phyloP scores from a whole-genome alignment of 2,888 invertebrate genomes.

The Exephanes ischioxanthus region DNA sequence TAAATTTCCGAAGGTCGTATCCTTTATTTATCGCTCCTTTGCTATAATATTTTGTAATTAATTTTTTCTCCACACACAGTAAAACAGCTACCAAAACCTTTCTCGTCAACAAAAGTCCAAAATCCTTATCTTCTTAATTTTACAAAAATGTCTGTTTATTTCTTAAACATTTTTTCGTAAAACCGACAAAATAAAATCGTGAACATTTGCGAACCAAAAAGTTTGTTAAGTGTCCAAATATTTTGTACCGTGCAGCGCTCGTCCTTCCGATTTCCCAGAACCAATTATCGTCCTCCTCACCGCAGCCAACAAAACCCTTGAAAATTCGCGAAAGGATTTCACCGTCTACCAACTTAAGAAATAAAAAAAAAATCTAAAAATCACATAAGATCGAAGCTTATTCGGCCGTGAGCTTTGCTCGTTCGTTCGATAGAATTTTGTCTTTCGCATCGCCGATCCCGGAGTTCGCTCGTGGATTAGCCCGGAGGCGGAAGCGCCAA shows the following conservation, averaged over 20 bases:
- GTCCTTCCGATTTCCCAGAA: not conserved
- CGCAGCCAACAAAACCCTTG: not conserved
- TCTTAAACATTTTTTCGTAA: too few relatives aligned
- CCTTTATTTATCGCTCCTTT: too few relatives aligned
- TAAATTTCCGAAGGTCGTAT: too few relatives aligned
- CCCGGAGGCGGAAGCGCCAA: not conserved
- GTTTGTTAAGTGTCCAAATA: not conserved
- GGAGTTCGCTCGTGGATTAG: not conserved
- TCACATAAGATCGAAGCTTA: not conserved
- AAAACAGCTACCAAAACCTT: too few relatives aligned
- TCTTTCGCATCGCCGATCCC: conserved; percentile 18
- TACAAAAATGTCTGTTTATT: too few relatives aligned
- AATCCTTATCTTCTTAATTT: too few relatives aligned
- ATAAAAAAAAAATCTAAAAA: not conserved
- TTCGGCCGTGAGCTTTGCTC: conserved; percentile 1
- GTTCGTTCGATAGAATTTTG: conserved; percentile 10
- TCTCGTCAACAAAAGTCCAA: too few relatives aligned
- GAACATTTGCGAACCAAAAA: too few relatives aligned
- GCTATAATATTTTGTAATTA: too few relatives aligned
- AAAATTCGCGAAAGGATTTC: not conserved
- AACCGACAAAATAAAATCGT: too few relatives aligned
- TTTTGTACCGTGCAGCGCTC: not conserved
- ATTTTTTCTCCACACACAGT: too few relatives aligned
- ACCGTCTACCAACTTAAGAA: not conserved
- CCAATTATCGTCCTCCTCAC: not conserved